Conservation (phyloP, 2,113 vertebrate species). For the Prionailurus viverrinus region DNA sequence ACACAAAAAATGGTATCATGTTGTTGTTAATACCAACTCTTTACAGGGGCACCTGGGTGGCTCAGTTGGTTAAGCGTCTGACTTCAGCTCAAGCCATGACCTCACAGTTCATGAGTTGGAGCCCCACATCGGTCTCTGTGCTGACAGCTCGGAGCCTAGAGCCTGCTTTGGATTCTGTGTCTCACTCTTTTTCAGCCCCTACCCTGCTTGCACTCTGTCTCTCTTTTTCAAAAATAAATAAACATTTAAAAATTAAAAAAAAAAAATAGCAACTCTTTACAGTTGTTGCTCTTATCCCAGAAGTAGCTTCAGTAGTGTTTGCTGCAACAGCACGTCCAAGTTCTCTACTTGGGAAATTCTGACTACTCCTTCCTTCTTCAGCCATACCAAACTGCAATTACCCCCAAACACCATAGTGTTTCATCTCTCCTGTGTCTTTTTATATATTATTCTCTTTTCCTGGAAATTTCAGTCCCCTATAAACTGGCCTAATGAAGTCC, state of each 20-base stretch:
- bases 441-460: conserved; percentile 1
- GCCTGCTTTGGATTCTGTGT: no score
- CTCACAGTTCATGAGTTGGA: no score
- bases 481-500: background rate
- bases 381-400: background rate
- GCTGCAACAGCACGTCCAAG: background rate
- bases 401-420: background rate
- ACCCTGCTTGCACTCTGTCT: no score
- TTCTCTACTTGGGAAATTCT: background rate
- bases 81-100: no score
- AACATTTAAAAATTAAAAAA: no score
- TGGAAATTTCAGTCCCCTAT: background rate
- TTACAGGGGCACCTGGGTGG: no score
- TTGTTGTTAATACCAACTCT: background rate
- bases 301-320: background rate
- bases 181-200: no score
- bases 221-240: no score
- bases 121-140: no score
- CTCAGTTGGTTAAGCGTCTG: no score
- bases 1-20: background rate
- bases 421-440: background rate
- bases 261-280: background rate
- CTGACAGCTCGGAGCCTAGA: no score
- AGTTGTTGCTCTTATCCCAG: background rate
- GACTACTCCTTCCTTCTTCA: background rate